Percentiles rank a stretch among this genome's conserved stretches.
These are phyloP conservation scores for Eidolon helvum DNA, from an alignment of 2,113 vertebrate genomes.

Conservation along the genomic window DNA sequence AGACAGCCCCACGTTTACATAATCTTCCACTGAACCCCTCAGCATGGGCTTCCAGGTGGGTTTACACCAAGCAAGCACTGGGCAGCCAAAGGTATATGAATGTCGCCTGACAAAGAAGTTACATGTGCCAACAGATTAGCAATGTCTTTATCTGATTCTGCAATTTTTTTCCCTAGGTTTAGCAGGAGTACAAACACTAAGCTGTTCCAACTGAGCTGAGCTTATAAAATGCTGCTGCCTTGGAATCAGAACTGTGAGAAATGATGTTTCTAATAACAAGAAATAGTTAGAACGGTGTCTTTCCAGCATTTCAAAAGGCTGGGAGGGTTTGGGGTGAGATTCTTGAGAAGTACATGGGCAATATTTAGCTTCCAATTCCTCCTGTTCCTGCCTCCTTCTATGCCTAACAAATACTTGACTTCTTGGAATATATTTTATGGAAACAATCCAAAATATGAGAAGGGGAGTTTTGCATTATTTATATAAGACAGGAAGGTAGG, in stretches of 20 bases:
- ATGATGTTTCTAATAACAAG: not conserved
- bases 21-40: not conserved
- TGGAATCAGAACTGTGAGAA: not conserved
- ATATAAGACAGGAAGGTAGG: not conserved
- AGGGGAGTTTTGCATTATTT: not conserved
- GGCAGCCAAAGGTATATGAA: not conserved
- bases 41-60: not conserved
- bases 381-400: not conserved
- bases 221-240: not conserved
- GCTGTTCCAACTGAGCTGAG: not conserved
- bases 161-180: not conserved
- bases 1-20: not conserved
- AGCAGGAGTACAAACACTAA: slow-evolving; percentile 15
- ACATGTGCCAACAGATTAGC: not conserved
- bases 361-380: not conserved
- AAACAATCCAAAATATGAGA: not conserved
- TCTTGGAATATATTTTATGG: not conserved
- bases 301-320: not conserved
- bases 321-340: not conserved
- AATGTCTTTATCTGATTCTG: not conserved
- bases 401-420: not conserved
- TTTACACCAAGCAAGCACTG: not conserved
- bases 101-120: not conserved
- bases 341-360: not conserved
- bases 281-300: not conserved